These are phyloP conservation scores for Bufo bufo DNA, from an alignment of 2,113 vertebrate species.

Conservation along the genomic window DNA sequence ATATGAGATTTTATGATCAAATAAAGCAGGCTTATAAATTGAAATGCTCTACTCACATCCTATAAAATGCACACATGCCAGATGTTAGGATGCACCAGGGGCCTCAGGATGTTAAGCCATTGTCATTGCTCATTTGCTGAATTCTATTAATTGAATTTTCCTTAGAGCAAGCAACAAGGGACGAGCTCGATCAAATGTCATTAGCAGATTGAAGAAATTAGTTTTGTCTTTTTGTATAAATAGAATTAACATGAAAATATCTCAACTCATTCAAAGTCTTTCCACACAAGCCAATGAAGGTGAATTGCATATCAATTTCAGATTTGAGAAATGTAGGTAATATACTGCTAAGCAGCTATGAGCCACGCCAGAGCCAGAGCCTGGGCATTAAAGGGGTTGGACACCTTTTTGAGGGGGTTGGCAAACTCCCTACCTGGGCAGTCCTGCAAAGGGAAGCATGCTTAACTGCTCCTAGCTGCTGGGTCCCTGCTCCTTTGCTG, in stretches of 20 bases:
- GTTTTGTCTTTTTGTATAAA: not conserved
- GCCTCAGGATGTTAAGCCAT: not conserved
- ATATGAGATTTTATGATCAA: constrained; percentile 3
- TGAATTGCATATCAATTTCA: not conserved
- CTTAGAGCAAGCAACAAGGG: not conserved
- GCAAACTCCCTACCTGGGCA: no score
- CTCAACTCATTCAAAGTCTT: not conserved
- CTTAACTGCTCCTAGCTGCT: no score
- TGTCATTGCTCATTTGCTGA: not conserved
- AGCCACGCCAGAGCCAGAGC: not conserved
- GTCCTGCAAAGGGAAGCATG: no score
- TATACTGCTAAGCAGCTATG: not conserved
- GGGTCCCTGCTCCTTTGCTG: no score
- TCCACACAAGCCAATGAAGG: not conserved
- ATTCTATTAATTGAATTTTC: constrained; percentile 7
- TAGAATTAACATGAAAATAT: not conserved
- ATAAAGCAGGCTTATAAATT: not conserved
- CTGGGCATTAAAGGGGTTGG: no score
- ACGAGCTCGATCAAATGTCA: not conserved
- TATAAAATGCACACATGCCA: not conserved
- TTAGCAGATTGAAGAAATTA: not conserved
- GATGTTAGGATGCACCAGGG: constrained; percentile 2
- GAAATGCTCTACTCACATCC: not conserved
- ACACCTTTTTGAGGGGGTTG: no score
- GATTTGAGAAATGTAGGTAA: not conserved